These are phyloP conservation scores for Triops longicaudatus DNA, from an alignment of 1,140 invertebrate species.

Conservation along the genomic window DNA sequence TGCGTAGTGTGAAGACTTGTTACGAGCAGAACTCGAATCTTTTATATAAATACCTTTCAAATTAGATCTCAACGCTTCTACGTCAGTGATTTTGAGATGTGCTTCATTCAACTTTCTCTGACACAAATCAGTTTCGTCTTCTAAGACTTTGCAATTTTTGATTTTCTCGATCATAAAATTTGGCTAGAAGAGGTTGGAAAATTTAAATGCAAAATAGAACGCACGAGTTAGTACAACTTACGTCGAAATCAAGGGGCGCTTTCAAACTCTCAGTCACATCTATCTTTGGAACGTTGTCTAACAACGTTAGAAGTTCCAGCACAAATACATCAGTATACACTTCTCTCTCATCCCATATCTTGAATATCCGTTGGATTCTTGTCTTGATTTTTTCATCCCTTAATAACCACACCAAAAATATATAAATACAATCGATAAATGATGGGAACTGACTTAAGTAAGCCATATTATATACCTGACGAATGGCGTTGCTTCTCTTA, in stretches of 20 bases:
- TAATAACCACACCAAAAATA: no score
- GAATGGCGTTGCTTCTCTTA: constrained; percentile 81
- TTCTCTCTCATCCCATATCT: constrained; percentile 84
- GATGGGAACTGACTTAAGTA: neutral
- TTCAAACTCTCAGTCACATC: constrained; percentile 43
- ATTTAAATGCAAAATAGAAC: constrained; percentile 33
- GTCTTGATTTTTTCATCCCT: constrained; percentile 80
- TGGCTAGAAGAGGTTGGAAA: constrained; percentile 44
- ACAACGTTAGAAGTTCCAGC: constrained; percentile 65
- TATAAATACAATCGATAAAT: constrained; percentile 33
- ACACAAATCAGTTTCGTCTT: constrained; percentile 56
- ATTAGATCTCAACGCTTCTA: constrained; percentile 53
- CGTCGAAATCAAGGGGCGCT: constrained; percentile 48
- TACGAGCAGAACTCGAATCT: neutral
- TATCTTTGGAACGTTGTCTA: constrained; percentile 52
- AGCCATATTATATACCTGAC: constrained; percentile 54
- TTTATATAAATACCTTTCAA: constrained; percentile 46
- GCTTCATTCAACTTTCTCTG: constrained; percentile 52
- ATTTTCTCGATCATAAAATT: constrained; percentile 56
- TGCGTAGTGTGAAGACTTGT: neutral
- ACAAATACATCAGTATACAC: constrained; percentile 82
- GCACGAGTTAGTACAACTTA: constrained; percentile 35
- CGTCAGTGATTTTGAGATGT: constrained; percentile 47
- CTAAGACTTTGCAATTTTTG: constrained; percentile 51
- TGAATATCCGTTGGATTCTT: constrained; percentile 78